Conservation (phyloP, 2,113 vertebrate genomes). For the Electrona antarctica region DNA sequence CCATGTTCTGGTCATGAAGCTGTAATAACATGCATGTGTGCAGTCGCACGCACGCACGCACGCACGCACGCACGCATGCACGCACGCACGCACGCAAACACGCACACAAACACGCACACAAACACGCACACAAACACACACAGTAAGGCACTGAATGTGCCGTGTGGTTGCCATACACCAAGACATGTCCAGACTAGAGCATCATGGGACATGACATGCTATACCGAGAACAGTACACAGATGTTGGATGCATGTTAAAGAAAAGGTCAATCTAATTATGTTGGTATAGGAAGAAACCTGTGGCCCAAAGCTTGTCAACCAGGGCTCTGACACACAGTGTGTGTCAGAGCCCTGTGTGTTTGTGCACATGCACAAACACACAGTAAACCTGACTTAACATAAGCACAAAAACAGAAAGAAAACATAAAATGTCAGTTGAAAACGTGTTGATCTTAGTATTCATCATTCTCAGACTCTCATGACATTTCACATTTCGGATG, state of each 20-base stretch:
- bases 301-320: background rate
- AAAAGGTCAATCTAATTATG: too few relatives aligned
- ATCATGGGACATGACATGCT: background rate
- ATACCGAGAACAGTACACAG: background rate
- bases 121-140: constrained; percentile 2
- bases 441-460: too few relatives aligned
- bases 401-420: too few relatives aligned
- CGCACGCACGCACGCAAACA: too few relatives aligned
- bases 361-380: background rate
- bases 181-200: background rate
- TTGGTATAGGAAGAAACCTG: background rate
- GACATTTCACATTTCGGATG: too few relatives aligned
- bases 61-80: background rate
- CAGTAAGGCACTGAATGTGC: background rate
- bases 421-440: too few relatives aligned
- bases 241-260: background rate
- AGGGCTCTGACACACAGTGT: background rate
- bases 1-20: background rate
- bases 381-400: too few relatives aligned
- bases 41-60: background rate
- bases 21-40: background rate
- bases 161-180: too few relatives aligned
- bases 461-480: too few relatives aligned
- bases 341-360: too few relatives aligned
- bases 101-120: background rate